Evolutionary conservation across 2,797 vertebrate species (phyloP), one percentile per base, ranked within the genome.

Genomic region (Pogoniulus pusillus): DNA sequence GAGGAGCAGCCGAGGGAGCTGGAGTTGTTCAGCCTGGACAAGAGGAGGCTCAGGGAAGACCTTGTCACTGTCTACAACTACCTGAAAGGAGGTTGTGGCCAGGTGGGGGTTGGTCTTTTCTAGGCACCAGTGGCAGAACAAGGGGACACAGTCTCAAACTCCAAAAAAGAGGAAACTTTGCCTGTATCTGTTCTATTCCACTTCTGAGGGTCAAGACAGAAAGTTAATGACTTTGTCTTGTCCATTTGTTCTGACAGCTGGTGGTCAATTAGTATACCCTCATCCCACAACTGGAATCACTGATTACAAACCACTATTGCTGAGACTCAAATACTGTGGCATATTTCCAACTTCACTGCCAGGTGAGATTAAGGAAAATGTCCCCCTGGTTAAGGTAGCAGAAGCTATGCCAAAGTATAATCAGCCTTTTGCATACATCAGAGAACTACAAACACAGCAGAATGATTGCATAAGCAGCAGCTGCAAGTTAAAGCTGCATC

Each of bases 301-400:
- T 95, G 91, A 95, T 93, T 93, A 91, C 78, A 94, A 86, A 93
- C 76, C 76, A 63, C 70, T 87, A 78, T 64, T 91, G 86, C 84
- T 95, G 93, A 90, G 75, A 90, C 53, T 92, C 75, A 95, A 90
- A 93, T 90, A 83, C 75, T 83, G 88, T 80, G 51, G 81, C 41
- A 94, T 63, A 96, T 93, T 94, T 90, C 76, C 82, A 94, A 70
- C 63, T 91, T 89, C 59, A 70, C 59, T 96, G 84, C 86, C 93
- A 96, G 93, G 93, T 96, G 76, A 94, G 86, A 96, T 91, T 95
- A 96, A 92, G 70, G 72, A 82, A 96, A 94, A 93, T 83, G 70
- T 91, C 73, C 92, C 91, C 70, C 73, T 87, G 65, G 90, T 90
- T 93, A 91, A 93, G 51, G 5, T 59, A 84, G 45, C 69, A 95